Conservation (phyloP, 1,140 invertebrate genomes). For the Euura lappo region DNA sequence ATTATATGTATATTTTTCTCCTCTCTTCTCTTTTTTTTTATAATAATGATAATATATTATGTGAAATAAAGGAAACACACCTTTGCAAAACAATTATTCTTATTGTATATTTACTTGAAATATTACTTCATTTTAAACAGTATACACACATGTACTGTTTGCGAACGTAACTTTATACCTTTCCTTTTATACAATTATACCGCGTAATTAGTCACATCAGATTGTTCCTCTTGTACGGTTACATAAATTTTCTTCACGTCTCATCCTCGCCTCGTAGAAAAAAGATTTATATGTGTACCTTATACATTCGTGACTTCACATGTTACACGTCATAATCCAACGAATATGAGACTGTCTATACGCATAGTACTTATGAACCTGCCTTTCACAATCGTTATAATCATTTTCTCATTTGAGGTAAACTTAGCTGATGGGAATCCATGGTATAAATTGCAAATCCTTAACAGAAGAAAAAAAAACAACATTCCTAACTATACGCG, state of each 20-base stretch:
- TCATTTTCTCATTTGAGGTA: background rate
- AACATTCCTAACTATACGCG: too few species aligned
- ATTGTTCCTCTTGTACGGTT: conserved; percentile 31
- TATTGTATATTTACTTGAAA: conserved; percentile 11
- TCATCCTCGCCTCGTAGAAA: too few species aligned
- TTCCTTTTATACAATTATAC: conserved; percentile 38
- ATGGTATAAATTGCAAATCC: too few species aligned
- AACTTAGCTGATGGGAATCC: background rate
- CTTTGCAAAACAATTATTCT: conserved; percentile 38
- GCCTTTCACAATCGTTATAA: background rate
- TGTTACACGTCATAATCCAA: too few species aligned
- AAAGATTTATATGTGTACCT: too few species aligned
- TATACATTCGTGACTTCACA: too few species aligned
- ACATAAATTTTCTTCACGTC: conserved; percentile 27
- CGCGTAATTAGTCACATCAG: conserved; percentile 37
- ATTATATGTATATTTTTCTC: conserved; percentile 54
- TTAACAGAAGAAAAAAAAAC: too few species aligned
- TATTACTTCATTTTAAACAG: background rate
- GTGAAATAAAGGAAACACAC: conserved; percentile 50
- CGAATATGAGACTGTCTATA: too few species aligned
- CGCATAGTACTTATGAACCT: too few species aligned
- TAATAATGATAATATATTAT: conserved; percentile 24
- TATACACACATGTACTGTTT: background rate
- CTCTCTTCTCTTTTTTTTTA: too few species aligned
- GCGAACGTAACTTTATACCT: conserved; percentile 19